A percentile compares a stretch with the other conserved stretches of the same genome.
Conservation (phyloP, 2,113 vertebrate species). For the Carollia perspicillata region DNA sequence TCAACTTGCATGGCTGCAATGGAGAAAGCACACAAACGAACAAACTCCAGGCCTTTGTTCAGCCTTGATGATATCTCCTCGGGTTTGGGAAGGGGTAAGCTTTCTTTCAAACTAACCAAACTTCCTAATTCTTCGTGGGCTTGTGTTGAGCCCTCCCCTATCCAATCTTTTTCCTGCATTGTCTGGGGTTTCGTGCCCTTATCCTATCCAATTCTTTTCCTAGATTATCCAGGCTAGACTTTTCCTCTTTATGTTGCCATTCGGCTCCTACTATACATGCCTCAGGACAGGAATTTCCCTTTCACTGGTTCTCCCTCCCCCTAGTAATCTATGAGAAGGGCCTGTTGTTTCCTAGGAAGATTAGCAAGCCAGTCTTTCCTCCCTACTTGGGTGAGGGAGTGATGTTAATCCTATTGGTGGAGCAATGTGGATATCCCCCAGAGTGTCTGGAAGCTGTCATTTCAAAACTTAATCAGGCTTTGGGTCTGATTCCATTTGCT, state of each 20-base stretch:
- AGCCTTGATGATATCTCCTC: no score
- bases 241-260: not conserved
- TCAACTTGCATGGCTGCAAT: not conserved
- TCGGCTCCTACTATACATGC: not conserved
- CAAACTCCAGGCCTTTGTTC: not conserved
- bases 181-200: not conserved
- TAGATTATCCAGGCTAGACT: not conserved
- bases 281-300: not conserved
- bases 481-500: not conserved
- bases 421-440: not conserved
- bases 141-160: no score
- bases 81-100: no score
- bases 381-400: not conserved
- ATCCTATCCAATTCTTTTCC: not conserved
- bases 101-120: no score
- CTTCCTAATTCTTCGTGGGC: no score
- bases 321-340: not conserved
- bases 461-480: not conserved
- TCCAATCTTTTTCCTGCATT: no score
- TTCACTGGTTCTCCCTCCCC: not conserved
- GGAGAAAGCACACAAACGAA: not conserved
- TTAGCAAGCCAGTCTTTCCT: not conserved
- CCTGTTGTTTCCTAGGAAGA: not conserved
- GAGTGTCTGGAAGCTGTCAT: not conserved
- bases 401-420: not conserved